Base-by-base conservation (phyloP, 2,797 vertebrate species). In the Sylvia borin region DNA sequence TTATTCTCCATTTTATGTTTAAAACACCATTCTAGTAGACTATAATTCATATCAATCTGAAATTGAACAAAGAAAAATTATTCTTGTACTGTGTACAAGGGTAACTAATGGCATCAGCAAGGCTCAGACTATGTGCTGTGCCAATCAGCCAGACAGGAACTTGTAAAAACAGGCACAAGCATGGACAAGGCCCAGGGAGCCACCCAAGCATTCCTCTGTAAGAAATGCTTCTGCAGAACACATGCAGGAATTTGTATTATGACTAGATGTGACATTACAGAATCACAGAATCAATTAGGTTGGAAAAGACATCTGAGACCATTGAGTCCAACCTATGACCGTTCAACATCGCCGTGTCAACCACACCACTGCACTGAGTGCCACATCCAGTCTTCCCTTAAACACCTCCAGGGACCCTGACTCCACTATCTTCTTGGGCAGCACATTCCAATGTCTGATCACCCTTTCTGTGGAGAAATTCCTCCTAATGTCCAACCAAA, bases 61-160 rank as follows among this genome's bases (percentile, higher is more conserved):
- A 85, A 53, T n/a, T n/a, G 24, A 64, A 31, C 0, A 1, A 32
- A 25, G 58, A 18, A 65, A n/a, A 92, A 66, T 58, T 54, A 13
- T 51, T 80, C 3, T 38, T 74, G 11, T 58, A 18, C 1, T 0
- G 62, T 54, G 5, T 62, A 47, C 14, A 73, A 45, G 38, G 58
- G 29, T 42, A 34, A 14, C 34, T 42, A 24, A 38, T 6, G 24
- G 34, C 55, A 79, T 32, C 43, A 66, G 51, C 55, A 53, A 36
- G 66, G 43, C 43, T 62, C 32, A 38, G 57, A 38, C 27, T 18
- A 4, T 3, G 16, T 65, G 42, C 38, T 73, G 17, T 51, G 62
- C 50, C 22, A 31, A 2, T 68, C 2, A 0, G 17, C 5, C 31
- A 43, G 15, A 40, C 27, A 36, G 19, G 16, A 47, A 7, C 38